These are phyloP conservation scores for Chamaea fasciata DNA, from an alignment of 2,113 vertebrate genomes.

Conservation along the genomic window DNA sequence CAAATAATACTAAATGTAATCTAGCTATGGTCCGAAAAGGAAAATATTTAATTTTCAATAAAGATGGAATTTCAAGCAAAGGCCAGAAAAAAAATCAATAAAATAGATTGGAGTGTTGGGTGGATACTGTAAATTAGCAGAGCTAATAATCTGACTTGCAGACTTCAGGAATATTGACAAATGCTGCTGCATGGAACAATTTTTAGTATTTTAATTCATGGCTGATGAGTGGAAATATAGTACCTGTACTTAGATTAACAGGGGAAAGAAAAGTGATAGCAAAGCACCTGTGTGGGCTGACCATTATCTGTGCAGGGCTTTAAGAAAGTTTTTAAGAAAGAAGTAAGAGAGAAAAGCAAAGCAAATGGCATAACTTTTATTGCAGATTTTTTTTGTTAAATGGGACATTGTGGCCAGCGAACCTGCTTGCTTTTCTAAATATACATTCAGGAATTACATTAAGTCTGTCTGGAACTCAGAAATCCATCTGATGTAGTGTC, in stretches of 20 bases:
- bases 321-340: neutral
- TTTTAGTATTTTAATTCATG: neutral
- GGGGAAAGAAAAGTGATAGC: neutral
- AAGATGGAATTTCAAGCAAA: neutral
- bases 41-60: neutral
- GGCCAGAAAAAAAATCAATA: neutral
- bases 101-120: neutral
- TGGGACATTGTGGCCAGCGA: neutral
- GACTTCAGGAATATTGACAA: neutral
- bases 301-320: neutral
- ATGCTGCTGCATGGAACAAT: neutral
- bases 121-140: neutral
- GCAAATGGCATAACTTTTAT: neutral
- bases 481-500: neutral
- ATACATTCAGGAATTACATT: accelerated
- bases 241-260: neutral
- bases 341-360: neutral
- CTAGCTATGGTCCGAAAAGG: neutral
- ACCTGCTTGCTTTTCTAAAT: neutral
- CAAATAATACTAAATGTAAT: neutral
- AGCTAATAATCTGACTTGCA: neutral
- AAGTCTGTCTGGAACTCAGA: neutral
- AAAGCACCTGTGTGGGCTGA: neutral
- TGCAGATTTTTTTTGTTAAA: neutral
- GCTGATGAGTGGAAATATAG: neutral